Percentiles rank a stretch among this genome's conserved stretches.
phyloP scores from a whole-genome alignment of 2,113 vertebrate genomes.

The Indri indri region DNA sequence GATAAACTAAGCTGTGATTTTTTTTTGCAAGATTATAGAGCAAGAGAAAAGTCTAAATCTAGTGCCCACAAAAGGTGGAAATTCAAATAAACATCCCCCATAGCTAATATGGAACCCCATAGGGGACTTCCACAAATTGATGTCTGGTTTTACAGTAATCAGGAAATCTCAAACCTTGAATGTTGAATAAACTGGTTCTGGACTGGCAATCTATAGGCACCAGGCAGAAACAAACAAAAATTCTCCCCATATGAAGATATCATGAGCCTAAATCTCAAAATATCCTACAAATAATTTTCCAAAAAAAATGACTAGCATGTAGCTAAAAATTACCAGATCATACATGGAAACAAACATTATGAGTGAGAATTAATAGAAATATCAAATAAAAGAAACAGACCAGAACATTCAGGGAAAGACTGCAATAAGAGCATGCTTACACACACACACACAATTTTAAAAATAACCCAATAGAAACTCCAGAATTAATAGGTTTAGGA shows the following conservation, averaged over 20 bases:
- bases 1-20: background rate
- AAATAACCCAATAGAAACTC: background rate
- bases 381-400: background rate
- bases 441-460: background rate
- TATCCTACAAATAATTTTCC: background rate
- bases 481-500: background rate
- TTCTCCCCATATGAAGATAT: background rate
- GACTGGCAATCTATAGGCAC: background rate
- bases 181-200: background rate
- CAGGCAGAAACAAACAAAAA: background rate
- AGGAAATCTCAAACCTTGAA: background rate
- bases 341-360: background rate
- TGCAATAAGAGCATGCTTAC: background rate
- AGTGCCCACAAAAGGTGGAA: background rate
- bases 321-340: background rate
- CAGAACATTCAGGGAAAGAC: background rate
- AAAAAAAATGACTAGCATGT: background rate
- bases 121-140: background rate
- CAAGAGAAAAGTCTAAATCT: background rate
- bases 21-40: background rate
- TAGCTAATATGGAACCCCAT: background rate
- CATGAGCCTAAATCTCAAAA: background rate
- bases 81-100: background rate
- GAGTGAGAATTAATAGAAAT: background rate
- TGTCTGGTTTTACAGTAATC: background rate